Base-by-base conservation (phyloP, 2,113 vertebrate genomes). In the Diglossa brunneiventris region DNA sequence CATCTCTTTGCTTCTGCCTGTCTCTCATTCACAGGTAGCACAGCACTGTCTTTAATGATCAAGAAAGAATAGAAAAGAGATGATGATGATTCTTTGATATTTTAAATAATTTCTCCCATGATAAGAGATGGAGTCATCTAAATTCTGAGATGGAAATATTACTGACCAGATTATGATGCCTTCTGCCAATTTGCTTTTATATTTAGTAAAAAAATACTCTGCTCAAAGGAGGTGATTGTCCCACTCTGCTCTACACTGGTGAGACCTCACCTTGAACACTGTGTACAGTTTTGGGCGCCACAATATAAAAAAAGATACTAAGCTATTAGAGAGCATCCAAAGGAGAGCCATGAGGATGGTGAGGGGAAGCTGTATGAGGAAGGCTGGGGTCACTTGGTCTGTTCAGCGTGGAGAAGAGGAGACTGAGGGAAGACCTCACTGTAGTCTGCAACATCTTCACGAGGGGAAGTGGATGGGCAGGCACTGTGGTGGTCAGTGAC, bases 321-420 rank as follows among this genome's bases (percentile, higher is more conserved):
- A 59, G 9, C 10, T 46, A 3, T 53, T 53, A 21, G 46, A 39
- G 39, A 46, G 9, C 2, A 3, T 15, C 30, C 53, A 76, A 47
- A 68, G 17, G 8, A 55, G 14, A 37, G 26, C 30, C 15, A 19
- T 0, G 1, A 35, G 31, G 30, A 41, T 27, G 63, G 47, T 31
- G 46, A 83, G 39, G 21, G 16, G 21, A 47, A 68, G 11, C 9
- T 0, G 0, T 46, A 9, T n/a, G 55, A 47, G 11, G 14, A 68
- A 4, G 4, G 17, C 30, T 61, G 30, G 47, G 21, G 16, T 39
- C 61, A 30, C 39, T 75, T 53, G 33, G 2, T 46, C 11, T 62
- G 30, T 83, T 75, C 33, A 75, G 13, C 16, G 24, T 68, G 62
- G 16, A 55, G 31, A 30, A 52, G 24, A 56, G 33, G 8, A 53